Base-by-base conservation (phyloP, 2,888 invertebrate species). In the Heliconius ethilla region DNA sequence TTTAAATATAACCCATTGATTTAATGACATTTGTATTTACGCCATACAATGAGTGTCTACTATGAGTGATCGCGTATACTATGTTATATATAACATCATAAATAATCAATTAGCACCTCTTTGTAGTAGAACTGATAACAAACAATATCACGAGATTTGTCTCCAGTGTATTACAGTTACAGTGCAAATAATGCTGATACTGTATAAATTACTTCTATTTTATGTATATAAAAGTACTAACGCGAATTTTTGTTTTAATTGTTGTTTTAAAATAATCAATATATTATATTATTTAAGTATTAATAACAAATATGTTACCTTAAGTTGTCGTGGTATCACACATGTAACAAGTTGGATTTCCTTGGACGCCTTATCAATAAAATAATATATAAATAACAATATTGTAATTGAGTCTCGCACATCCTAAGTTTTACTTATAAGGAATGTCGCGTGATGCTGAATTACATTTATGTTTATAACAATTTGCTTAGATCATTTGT, bases 371-470 rank as follows among this genome's bases (percentile, higher is more conserved):
- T 65, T 65, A 65, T 63, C 74, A 33, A 40, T 40, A 18, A 63
- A 33, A 33, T 33, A 33, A 63, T 40, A 37, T 51, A 51, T 63
- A 63, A 70, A 75, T 75, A 75, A 62, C 25, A 62, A 59, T 59
- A 55, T 55, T 59, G 59, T n/a, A 59, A n/a, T n/a, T 59, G 59
- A 59, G n/a, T 59, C n/a, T 59, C 59, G 59, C 59, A n/a, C n/a
- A n/a, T n/a, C n/a, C 59, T 59, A 59, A 59, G 11, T 59, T 59
- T 59, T 59, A n/a, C 10, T 59, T n/a, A 3, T 59, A n/a, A n/a
- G n/a, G n/a, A 59, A n/a, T 59, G 59, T n/a, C 59, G 59, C 11
- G 59, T 59, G 7, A 51, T 22, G 18, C 18, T 51, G 51, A 51
- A 51, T 51, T 51, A 51, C 22, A 22, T 51, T 22, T 59, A 59